Base-by-base conservation (phyloP, 1,140 invertebrate genomes). In the Riptortus pedestris region DNA sequence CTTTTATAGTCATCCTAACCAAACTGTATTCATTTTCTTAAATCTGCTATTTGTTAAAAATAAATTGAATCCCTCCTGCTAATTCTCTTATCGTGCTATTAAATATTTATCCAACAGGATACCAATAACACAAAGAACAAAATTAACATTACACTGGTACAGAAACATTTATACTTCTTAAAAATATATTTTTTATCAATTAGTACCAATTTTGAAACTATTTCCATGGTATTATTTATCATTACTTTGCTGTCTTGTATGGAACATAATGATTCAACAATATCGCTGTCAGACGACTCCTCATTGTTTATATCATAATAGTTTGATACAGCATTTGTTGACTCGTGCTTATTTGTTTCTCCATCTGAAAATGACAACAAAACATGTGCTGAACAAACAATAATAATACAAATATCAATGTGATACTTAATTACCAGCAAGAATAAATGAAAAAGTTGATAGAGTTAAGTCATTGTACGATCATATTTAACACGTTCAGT, bases 151-250 rank as follows among this genome's bases (percentile, higher is more conserved):
- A n/a, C n/a, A n/a, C n/a, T n/a, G n/a, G n/a, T n/a, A n/a, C n/a
- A n/a, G n/a, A n/a, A n/a, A n/a, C n/a, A n/a, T n/a, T n/a, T n/a
- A n/a, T n/a, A n/a, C n/a, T n/a, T n/a, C n/a, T n/a, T n/a, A n/a
- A n/a, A n/a, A n/a, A n/a, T n/a, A n/a, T n/a, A n/a, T n/a, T n/a
- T 38, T 38, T 38, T 55, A 24, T 5, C 24, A 55, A 55, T 24
- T 0, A 24, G 24, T 55, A 63, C 62, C 28, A 82, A 78, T 74
- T 83, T 86, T 28, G 86, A 84, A 74, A 90, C 83, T 62, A 83
- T 81, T 67, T 90, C 87, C 73, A 91, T 79, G 7, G 87, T 87
- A 75, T 85, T 83, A 43, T 84, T 83, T 65, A 88, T 85, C 2
- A 86, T 71, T 58, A 80, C 77, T 70, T 84, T 84, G 52, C 59